phyloP scores from a whole-genome alignment of 2,888 invertebrate genomes.

The Mayetiola destructor region DNA sequence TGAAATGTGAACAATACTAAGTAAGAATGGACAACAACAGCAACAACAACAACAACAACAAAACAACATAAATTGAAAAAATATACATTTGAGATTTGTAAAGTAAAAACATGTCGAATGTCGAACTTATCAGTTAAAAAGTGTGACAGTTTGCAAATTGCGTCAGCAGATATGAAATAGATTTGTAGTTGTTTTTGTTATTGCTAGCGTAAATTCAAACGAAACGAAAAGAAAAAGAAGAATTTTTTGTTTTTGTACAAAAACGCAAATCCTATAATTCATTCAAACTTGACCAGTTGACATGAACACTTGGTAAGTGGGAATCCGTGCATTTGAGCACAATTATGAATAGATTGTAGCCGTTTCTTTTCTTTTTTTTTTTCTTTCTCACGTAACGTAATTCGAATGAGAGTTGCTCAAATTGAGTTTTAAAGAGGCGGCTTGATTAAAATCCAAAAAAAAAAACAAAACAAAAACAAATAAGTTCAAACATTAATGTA shows the following conservation, averaged over 20 bases:
- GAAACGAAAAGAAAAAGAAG: too few relatives aligned
- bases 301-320: slow-evolving; percentile 11
- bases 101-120: neutral
- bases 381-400: too few relatives aligned
- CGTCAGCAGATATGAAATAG: slow-evolving; percentile 7
- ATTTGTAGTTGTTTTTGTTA: neutral
- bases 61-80: neutral
- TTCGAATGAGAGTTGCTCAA: too few relatives aligned
- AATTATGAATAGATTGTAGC: too few relatives aligned
- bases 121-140: slow-evolving; percentile 1
- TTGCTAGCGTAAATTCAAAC: slow-evolving; percentile 1
- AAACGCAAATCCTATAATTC: neutral
- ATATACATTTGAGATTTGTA: too few relatives aligned
- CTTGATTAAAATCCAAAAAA: neutral
- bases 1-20: neutral
- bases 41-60: neutral
- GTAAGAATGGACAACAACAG: neutral
- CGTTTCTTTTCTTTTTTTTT: too few relatives aligned
- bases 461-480: neutral
- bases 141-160: slow-evolving; percentile 9
- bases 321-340: too few relatives aligned
- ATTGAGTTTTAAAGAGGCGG: too few relatives aligned
- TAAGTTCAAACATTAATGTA: too few relatives aligned
- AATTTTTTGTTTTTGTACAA: slow-evolving; percentile 3
- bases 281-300: slow-evolving; percentile 11